Evolutionary conservation across 2,797 vertebrate species (phyloP), one percentile per base, ranked within the genome.

Genomic region (Halcyon badia): DNA sequence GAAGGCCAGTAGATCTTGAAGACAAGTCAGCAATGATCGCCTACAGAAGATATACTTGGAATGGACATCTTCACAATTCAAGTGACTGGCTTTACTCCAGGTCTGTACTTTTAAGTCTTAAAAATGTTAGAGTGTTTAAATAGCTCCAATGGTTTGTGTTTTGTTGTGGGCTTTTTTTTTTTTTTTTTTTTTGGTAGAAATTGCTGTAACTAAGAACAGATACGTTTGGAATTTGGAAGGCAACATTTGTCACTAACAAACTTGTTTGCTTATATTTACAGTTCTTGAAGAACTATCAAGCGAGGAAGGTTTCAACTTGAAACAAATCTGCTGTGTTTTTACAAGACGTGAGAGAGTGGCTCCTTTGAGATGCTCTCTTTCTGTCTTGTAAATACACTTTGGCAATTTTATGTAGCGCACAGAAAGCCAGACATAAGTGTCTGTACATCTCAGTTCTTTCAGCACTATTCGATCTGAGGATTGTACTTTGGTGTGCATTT

Each of bases 81-180:
- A 96, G 83, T 83, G 88, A 90, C 97, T 98, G 97, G 95, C 96
- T 97, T 84, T 89, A 94, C 33, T 97, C 97, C 98, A 98, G 95
- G 83, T 97, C 95, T 98, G 97, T 98, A 98, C 98, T 98, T 97
- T 92, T 79, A 89, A 90, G 93, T 96, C 97, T 98, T 98, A 98
- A 98, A 98, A 98, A 97, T 97, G 62, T 68, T 95, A 94, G 51
- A 97, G 92, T 97, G 76, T 95, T 93, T 94, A 83, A 97, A 88
- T 46, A 96, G 94, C 82, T 96, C 89, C 69, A 94, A 84, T 57
- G 30, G 56, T 86, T 78, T 88, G 51, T 54, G 26, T 20, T 8
- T 0, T 41, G 76, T 44, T 28, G 49, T 83, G 21, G 25, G 7
- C 0, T 41, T 79, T 41, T 31, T 79, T 57, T 81, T 25, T 28